Percentiles rank a stretch among this genome's conserved stretches.
Evolutionary conservation across 2,888 invertebrate genomes (phyloP).

Genomic region (Drosophila kuntzei): DNA sequence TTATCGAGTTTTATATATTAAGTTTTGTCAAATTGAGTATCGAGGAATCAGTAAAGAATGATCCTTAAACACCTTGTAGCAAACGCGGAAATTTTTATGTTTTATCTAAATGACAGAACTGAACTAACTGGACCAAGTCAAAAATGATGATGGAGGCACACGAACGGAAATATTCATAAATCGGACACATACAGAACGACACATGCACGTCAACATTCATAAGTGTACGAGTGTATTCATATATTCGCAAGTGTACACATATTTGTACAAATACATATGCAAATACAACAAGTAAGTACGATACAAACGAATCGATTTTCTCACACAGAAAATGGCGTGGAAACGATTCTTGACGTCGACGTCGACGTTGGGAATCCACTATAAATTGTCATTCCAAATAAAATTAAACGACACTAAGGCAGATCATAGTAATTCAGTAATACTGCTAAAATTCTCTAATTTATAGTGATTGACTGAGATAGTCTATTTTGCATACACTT

Average conservation of each 20-base stretch:
- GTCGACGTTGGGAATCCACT: conserved; percentile 73
- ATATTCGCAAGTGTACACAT: conserved; percentile 3
- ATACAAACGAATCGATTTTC: conserved; percentile 47
- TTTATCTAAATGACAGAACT: conserved; percentile 81
- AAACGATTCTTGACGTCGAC: conserved; percentile 55
- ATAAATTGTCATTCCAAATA: conserved; percentile 69
- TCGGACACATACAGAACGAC: conserved; percentile 53
- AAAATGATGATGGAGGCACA: conserved; percentile 67
- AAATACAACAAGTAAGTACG: conserved; percentile 43
- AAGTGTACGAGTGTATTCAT: conserved; percentile 9
- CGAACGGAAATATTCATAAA: conserved; percentile 69
- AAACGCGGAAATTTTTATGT: conserved; percentile 67
- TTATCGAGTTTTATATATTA: conserved; percentile 16
- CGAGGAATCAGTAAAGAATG: background rate
- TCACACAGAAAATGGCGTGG: conserved; percentile 55
- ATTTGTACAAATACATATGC: conserved; percentile 8
- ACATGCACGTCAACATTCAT: conserved; percentile 45
- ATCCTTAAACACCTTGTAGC: conserved; percentile 30
- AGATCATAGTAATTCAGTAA: conserved; percentile 5
- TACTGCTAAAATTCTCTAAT: conserved; percentile 7
- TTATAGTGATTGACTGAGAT: background rate
- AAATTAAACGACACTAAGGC: conserved; percentile 27
- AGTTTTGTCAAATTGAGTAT: background rate
- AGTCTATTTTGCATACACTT: background rate
- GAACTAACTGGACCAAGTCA: conserved; percentile 83